phyloP scores from a whole-genome alignment of 1,140 invertebrate species.

The Pararge aegeria region DNA sequence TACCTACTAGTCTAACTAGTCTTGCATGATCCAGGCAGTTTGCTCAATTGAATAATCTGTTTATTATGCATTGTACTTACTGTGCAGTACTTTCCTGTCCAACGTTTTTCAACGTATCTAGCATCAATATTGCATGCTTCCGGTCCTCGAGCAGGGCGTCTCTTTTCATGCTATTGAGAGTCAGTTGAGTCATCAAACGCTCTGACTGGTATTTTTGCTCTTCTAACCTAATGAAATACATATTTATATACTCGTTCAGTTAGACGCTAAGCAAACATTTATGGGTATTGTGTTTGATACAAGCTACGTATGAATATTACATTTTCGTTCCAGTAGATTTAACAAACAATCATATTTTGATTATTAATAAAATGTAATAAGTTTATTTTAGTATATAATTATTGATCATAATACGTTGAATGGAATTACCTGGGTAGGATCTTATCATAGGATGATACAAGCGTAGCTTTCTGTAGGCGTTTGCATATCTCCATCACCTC shows the following conservation, averaged over 20 bases:
- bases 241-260: not conserved
- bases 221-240: slow-evolving; percentile 69
- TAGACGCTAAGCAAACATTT: too few species aligned
- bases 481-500: slow-evolving; percentile 78
- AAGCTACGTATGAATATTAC: too few species aligned
- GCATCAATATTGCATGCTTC: slow-evolving; percentile 79
- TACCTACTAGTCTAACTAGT: too few species aligned
- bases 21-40: too few species aligned
- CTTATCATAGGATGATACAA: slow-evolving; percentile 70
- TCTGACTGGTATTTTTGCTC: slow-evolving; percentile 80
- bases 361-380: too few species aligned
- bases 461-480: slow-evolving; percentile 71
- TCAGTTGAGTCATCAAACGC: slow-evolving; percentile 74
- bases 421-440: slow-evolving; percentile 70
- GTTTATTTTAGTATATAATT: too few species aligned
- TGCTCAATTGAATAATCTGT: too few species aligned
- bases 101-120: slow-evolving; percentile 80
- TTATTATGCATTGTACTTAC: slow-evolving; percentile 66
- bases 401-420: too few species aligned
- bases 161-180: slow-evolving; percentile 72
- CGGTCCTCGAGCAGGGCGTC: slow-evolving; percentile 77
- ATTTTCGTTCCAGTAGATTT: too few species aligned
- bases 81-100: slow-evolving; percentile 77
- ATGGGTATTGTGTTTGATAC: too few species aligned
- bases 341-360: too few species aligned